Base-by-base conservation (phyloP, 2,113 vertebrate species). In the Platichthys stellatus region DNA sequence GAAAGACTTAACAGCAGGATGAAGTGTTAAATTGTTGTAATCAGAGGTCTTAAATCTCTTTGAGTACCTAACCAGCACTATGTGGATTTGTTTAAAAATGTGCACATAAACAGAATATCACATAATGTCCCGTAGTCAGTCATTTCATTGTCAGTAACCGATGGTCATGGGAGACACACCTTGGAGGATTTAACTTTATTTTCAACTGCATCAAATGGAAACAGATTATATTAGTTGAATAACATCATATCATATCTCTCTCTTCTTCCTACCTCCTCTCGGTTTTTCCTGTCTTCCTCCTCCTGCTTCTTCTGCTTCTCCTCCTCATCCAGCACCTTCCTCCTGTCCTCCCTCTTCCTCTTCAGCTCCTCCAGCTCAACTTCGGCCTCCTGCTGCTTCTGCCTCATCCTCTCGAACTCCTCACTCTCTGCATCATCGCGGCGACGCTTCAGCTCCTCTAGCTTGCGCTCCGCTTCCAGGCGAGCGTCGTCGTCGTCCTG, bases 301-400 rank as follows among this genome's bases (percentile, higher is more conserved):
- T 98, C 97, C 82, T 97, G 95, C 85, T 96, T 98, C 91, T 87
- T 95, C 87, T 74, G 94, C 88, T 94, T 93, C 82, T 98, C 98
- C 80, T 99, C 97, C 76, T 98, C 97, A 79, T 99, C 98, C 87
- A 97, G 92, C 63, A 98, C 91, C 91, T 97, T 99, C 90, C 90
- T 95, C 70, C 98, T 95, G 71, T 97, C 97, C 89, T 99, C 98
- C 53, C 98, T 86, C 91, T 95, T 97, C 63, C 93, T 97, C 93
- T 96, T 98, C 91, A 99, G 94, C 80, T 98, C 98, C 21, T 98
- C 97, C 90, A 99, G 95, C 93, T 99, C 97, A 2, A 79, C 91
- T 0, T 95, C 96, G 0, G 97, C 95, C 88, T 97, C 97, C 85
- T 97, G 97, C 88, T 99, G 97, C 88, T 97, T 98, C 90, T 96